A percentile compares a stretch with the other conserved stretches of the same genome.
phyloP scores from a whole-genome alignment of 2,888 invertebrate genomes.

The Geophilus truncorum region DNA sequence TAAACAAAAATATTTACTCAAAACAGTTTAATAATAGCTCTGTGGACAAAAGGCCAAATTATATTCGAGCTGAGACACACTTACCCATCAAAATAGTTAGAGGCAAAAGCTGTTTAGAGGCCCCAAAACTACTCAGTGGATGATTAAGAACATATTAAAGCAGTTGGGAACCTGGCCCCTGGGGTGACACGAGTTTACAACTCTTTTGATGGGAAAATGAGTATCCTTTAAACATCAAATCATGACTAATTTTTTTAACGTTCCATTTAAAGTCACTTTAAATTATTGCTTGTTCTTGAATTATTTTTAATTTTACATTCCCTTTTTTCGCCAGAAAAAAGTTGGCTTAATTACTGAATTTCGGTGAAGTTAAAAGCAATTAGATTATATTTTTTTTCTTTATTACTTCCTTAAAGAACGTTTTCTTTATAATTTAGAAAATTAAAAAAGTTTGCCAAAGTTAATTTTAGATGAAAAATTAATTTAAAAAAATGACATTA shows the following conservation, averaged over 20 bases:
- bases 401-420: neutral
- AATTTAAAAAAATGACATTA: neutral
- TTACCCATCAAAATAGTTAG: neutral
- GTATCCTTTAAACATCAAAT: neutral
- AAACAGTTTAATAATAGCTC: neutral
- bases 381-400: neutral
- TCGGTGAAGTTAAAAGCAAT: neutral
- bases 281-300: neutral
- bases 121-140: conserved; percentile 3
- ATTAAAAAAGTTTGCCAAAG: neutral
- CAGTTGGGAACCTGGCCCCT: conserved; percentile 17
- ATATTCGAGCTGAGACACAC: neutral
- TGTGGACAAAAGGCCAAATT: neutral
- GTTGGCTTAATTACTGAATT: neutral
- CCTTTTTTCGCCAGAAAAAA: neutral
- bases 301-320: neutral
- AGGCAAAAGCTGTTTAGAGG: conserved; percentile 15
- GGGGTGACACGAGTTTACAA: conserved; percentile 20
- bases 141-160: conserved; percentile 25
- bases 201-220: neutral
- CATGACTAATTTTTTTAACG: neutral
- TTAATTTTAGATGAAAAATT: neutral
- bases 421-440: neutral
- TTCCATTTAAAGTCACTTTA: neutral
- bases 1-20: neutral